Evolutionary conservation across 2,113 vertebrate species (phyloP), one percentile per base, ranked within the genome.

Genomic region (Labrus mixtus): DNA sequence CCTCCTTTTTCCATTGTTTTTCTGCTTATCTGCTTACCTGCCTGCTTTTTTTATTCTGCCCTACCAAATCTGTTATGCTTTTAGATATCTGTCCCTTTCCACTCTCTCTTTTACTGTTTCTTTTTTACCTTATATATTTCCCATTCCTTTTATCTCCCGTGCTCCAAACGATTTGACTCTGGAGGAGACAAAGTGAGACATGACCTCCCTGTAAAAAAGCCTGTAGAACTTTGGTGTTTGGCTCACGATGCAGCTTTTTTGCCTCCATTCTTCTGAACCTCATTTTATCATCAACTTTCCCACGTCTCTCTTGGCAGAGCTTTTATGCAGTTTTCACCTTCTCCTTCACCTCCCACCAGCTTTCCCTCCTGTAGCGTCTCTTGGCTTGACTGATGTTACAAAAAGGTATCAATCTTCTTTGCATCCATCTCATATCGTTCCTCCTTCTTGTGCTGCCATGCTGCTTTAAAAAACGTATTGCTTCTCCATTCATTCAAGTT

Each of bases 181-280:
- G 10, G 71, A 68, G 53, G n/a, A 86, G 53, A 68, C 60, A 71
- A 72, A 81, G 51, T 56, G 73, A 79, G 64, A 74, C 72, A 56
- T 74, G 65, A 76, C 78, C 78, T 77, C 65, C 53, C 15, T 23
- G n/a, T 66, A 55, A 50, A 79, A 33, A 73, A 57, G 43, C 68
- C 45, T 71, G 64, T 59, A 59, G 59, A 79, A 63, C 41, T 66
- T 69, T 78, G 70, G 58, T 70, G 64, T 73, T 77, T 74, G 76
- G 43, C 56, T 78, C 58, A 55, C 22, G 43, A 43, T 68, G 65
- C 43, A 43, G 55, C 57, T 51, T 58, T 39, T 77, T 82, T 80
- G 19, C 56, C 59, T 79, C 37, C 33, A 29, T 59, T 48, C 36
- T 23, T 69, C 39, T 60, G 19, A 82, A 73, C 72, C 23, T 64